Evolutionary conservation across 2,113 vertebrate species (phyloP).

Genomic region (Chroicocephalus ridibundus): DNA sequence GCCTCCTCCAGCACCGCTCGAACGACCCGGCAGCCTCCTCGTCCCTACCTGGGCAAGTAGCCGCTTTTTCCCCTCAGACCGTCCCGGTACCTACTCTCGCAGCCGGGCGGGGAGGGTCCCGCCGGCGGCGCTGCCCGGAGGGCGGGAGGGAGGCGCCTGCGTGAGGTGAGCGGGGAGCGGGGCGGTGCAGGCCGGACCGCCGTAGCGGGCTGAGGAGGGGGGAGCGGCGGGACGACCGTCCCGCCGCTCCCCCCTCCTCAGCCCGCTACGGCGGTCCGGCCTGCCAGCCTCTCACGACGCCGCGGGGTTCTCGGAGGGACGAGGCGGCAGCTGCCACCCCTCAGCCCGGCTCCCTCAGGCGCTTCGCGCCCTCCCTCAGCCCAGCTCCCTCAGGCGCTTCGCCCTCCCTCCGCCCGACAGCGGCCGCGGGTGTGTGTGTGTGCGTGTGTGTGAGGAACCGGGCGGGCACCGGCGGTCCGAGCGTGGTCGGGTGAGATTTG

Average conservation of each 20-base stretch:
- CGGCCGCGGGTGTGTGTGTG: background rate
- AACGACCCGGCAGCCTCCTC: slow-evolving; percentile 82
- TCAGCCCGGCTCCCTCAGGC: background rate
- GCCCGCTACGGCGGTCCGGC: background rate
- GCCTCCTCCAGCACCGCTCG: slow-evolving; percentile 75
- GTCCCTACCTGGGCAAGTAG: slow-evolving; percentile 86
- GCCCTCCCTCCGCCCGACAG: background rate
- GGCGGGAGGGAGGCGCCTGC: background rate
- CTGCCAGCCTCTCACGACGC: background rate
- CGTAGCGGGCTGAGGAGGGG: background rate
- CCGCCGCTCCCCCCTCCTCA: no score
- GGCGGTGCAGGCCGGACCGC: background rate
- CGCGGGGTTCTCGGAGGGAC: background rate
- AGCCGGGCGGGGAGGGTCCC: background rate
- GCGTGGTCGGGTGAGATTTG: background rate
- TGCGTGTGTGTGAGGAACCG: background rate
- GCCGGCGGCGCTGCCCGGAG: background rate
- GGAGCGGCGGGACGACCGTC: background rate
- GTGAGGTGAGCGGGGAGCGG: background rate
- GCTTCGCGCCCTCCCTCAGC: no score
- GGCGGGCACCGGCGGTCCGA: background rate
- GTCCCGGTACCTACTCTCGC: background rate
- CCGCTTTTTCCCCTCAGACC: background rate
- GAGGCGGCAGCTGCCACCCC: background rate
- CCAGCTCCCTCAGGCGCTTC: background rate